Evolutionary conservation across 1,140 invertebrate genomes (phyloP).

Genomic region (Notospermus geniculatus): DNA sequence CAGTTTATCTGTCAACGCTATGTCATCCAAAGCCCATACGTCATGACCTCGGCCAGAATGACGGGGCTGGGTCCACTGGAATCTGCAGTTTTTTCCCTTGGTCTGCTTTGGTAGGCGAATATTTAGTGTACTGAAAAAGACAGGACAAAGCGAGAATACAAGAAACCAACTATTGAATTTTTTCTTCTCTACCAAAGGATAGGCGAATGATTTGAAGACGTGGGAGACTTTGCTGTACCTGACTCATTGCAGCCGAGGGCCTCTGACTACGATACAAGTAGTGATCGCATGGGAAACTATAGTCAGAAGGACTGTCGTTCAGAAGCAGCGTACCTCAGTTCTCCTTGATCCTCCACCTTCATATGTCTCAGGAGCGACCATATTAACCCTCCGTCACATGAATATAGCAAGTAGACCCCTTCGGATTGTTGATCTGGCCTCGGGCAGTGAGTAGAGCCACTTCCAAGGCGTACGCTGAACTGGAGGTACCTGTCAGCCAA

Average conservation of each 20-base stretch:
- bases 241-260: too few relatives aligned
- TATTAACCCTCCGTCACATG: constrained; percentile 54
- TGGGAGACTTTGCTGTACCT: too few relatives aligned
- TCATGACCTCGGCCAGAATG: constrained; percentile 54
- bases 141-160: constrained; percentile 19
- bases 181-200: not conserved
- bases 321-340: constrained; percentile 48
- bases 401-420: constrained; percentile 53
- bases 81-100: constrained; percentile 42
- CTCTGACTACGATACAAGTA: too few relatives aligned
- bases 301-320: too few relatives aligned
- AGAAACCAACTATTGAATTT: not conserved
- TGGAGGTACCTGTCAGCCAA: constrained; percentile 41
- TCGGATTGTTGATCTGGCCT: constrained; percentile 48
- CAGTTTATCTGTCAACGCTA: constrained; percentile 45
- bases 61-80: constrained; percentile 55
- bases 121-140: constrained; percentile 50
- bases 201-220: too few relatives aligned
- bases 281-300: too few relatives aligned
- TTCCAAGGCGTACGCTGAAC: constrained; percentile 51
- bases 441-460: constrained; percentile 49
- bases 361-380: constrained; percentile 54
- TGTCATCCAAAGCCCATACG: constrained; percentile 59
- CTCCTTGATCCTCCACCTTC: constrained; percentile 33
- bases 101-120: constrained; percentile 42